These are phyloP conservation scores for Atta texana DNA, from an alignment of 1,140 invertebrate species.

Conservation along the genomic window DNA sequence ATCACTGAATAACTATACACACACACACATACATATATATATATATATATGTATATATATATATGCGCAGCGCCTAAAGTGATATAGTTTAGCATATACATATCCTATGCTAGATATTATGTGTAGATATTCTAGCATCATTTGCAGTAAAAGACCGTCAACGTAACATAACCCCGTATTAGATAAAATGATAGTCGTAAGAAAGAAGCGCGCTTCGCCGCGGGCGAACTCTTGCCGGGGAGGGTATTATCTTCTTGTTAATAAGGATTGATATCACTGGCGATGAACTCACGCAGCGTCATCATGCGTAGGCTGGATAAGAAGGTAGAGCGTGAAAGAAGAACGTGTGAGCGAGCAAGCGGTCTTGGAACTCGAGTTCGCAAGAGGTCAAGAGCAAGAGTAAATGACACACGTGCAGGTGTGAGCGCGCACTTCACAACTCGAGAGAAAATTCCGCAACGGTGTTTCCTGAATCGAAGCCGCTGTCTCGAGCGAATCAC, in stretches of 20 bases:
- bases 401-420: slow-evolving; percentile 62
- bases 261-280: slow-evolving; percentile 47
- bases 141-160: slow-evolving; percentile 6
- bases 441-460: slow-evolving; percentile 51
- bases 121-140: slow-evolving; percentile 32
- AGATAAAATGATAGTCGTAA: slow-evolving; percentile 45
- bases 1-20: neutral
- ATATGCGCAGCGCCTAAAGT: neutral
- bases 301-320: slow-evolving; percentile 44
- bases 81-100: neutral
- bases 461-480: slow-evolving; percentile 1
- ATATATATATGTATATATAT: too few relatives aligned
- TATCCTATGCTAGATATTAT: neutral
- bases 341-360: slow-evolving; percentile 21
- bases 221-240: slow-evolving; percentile 28
- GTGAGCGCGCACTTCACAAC: slow-evolving; percentile 33
- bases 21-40: too few relatives aligned
- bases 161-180: slow-evolving; percentile 26
- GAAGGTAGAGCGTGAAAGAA: slow-evolving; percentile 5
- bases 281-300: slow-evolving; percentile 38
- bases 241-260: slow-evolving; percentile 47
- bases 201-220: slow-evolving; percentile 8
- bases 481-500: neutral
- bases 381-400: slow-evolving; percentile 75
- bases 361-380: slow-evolving; percentile 64